phyloP scores from a whole-genome alignment of 2,113 vertebrate species.

The Hippolais icterina region DNA sequence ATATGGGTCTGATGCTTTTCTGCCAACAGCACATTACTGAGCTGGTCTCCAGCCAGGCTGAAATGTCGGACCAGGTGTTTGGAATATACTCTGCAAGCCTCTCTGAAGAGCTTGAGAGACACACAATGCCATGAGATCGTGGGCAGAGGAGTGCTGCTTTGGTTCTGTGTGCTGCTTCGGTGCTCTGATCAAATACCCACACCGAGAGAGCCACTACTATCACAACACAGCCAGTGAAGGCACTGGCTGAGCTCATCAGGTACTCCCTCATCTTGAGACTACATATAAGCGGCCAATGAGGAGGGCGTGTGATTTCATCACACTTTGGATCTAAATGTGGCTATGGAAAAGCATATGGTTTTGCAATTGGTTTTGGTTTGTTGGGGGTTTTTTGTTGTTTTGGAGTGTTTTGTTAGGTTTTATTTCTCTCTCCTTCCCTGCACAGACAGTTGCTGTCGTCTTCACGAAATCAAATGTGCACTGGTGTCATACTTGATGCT shows the following conservation, averaged over 20 bases:
- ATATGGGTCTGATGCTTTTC: neutral
- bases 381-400: neutral
- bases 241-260: neutral
- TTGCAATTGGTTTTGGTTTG: neutral
- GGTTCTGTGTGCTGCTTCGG: accelerated
- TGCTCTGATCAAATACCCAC: neutral
- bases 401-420: neutral
- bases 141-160: neutral
- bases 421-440: neutral
- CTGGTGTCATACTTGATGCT: neutral
- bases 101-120: neutral
- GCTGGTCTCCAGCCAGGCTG: neutral
- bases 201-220: neutral
- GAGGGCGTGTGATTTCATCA: neutral
- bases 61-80: accelerated
- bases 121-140: accelerated
- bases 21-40: neutral
- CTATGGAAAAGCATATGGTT: constrained; percentile 4
- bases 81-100: neutral
- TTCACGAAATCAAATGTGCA: neutral
- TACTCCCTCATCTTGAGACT: neutral
- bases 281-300: neutral
- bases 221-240: neutral
- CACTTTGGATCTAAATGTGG: neutral
- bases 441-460: constrained; percentile 2